Evolutionary conservation across 2,888 invertebrate genomes (phyloP), one percentile per base, ranked within the genome.

Genomic region (Sylvicola fuscatus): DNA sequence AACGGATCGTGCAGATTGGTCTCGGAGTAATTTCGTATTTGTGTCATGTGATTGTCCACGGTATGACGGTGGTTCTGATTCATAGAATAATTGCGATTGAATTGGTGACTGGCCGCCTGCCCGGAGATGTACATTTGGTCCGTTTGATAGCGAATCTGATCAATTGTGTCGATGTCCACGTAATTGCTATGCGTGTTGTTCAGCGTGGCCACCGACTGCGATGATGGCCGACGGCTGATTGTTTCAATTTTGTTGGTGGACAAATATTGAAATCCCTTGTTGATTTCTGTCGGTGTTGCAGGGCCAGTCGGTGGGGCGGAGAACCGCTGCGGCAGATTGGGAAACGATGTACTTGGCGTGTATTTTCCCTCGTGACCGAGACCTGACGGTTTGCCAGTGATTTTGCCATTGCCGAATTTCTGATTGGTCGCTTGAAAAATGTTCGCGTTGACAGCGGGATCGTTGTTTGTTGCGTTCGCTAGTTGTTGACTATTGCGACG

Each of bases 331-430:
- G 44, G 32, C 15, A 34, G 10, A 33, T 14, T 43, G 7, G 43
- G 69, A 68, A 43, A 64, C 62, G 50, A 68, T 11, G 42, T 37
- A 35, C 45, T 80, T 2, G 80, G 80, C 28, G 81, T 81, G 52
- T 81, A 82, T 57, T 80, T 81, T 43, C 80, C 81, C 49, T 80
- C 79, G 53, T 81, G 80, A 34, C 78, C 79, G 50, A 79, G 64
- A 16, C 79, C 78, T 3, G 69, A 63, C 17, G 69, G 64, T 46
- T 68, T 70, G 40, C 65, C 62, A 26, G 65, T 62, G 1, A 68
- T 63, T 52, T 79, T 77, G 38, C 73, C 72, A 54, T 77, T 77
- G 21, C 78, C 77, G 60, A 80, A 80, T 54, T 79, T 80, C 51
- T 79, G 77, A 45, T 65, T 65, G 46, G 62, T 59, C 40, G 55